A percentile compares a stretch with the other conserved stretches of the same genome.
Conservation (phyloP, 2,113 vertebrate genomes). For the Proteles cristata region DNA sequence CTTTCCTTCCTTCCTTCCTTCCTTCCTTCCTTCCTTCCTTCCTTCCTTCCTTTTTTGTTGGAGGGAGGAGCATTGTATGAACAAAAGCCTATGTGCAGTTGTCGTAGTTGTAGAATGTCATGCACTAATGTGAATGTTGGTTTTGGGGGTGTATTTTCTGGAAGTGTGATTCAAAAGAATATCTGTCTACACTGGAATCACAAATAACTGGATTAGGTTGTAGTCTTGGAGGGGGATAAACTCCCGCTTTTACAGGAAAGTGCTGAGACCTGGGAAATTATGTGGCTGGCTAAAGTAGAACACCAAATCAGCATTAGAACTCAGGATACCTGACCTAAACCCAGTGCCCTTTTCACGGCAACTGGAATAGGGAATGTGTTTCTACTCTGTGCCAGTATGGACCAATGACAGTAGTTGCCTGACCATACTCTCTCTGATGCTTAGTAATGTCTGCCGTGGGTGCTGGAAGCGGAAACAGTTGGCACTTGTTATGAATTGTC, state of each 20-base stretch:
- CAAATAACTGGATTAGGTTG: not conserved
- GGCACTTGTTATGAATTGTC: not conserved
- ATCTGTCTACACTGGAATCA: not conserved
- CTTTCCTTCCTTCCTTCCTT: not conserved
- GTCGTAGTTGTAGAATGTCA: not conserved
- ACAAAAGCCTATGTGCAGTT: not conserved
- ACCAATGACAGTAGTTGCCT: not conserved
- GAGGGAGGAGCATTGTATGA: not conserved
- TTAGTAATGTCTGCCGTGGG: not conserved
- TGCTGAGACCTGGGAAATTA: not conserved
- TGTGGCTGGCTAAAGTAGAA: not conserved
- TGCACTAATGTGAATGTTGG: not conserved
- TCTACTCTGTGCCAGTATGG: rapidly evolving
- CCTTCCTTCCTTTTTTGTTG: rapidly evolving
- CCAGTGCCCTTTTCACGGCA: not conserved
- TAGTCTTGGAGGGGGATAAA: not conserved
- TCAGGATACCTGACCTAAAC: not conserved
- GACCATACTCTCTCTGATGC: not conserved
- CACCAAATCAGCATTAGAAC: not conserved
- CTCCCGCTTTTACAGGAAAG: not conserved
- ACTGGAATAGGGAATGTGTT: not conserved
- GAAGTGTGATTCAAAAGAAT: not conserved
- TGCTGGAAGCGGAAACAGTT: not conserved
- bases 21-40: too few species aligned
- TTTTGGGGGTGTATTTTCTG: not conserved